These are phyloP conservation scores for Podabrus alpinus DNA, from an alignment of 2,888 invertebrate genomes.

Conservation along the genomic window DNA sequence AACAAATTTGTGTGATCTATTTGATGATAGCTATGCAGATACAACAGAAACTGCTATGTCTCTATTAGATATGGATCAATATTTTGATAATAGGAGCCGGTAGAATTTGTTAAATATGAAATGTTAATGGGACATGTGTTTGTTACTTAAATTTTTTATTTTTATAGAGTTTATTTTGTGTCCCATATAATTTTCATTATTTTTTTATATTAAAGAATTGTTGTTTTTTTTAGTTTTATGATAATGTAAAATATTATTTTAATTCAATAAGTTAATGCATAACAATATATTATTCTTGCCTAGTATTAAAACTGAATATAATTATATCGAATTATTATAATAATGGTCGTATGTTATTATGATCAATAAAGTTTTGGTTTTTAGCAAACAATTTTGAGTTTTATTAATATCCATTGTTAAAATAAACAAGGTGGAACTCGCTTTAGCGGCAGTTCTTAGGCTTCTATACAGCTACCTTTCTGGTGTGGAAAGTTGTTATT, in stretches of 20 bases:
- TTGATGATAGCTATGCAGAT: slow-evolving; percentile 40
- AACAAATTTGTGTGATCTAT: slow-evolving; percentile 5
- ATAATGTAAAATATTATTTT: background rate
- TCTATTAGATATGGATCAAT: slow-evolving; percentile 47
- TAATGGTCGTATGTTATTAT: too few species aligned
- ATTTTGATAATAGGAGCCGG: slow-evolving; percentile 8
- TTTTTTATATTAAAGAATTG: background rate
- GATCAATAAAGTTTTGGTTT: too few species aligned
- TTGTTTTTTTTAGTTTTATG: background rate
- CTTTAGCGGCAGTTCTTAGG: too few species aligned
- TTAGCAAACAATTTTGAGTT: too few species aligned
- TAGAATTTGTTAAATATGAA: background rate
- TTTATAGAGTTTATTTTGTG: too few species aligned
- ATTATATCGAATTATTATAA: background rate
- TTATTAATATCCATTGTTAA: too few species aligned
- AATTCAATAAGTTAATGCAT: background rate
- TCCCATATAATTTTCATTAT: background rate
- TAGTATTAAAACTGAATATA: background rate
- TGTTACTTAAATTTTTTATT: background rate
- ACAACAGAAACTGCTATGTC: slow-evolving; percentile 49
- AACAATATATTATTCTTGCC: background rate
- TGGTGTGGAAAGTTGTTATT: too few species aligned
- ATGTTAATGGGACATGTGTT: background rate
- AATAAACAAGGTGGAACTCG: too few species aligned
- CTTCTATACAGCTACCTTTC: too few species aligned